Evolutionary conservation across 2,113 vertebrate genomes (phyloP).

Genomic region (Paramormyrops kingsleyae): DNA sequence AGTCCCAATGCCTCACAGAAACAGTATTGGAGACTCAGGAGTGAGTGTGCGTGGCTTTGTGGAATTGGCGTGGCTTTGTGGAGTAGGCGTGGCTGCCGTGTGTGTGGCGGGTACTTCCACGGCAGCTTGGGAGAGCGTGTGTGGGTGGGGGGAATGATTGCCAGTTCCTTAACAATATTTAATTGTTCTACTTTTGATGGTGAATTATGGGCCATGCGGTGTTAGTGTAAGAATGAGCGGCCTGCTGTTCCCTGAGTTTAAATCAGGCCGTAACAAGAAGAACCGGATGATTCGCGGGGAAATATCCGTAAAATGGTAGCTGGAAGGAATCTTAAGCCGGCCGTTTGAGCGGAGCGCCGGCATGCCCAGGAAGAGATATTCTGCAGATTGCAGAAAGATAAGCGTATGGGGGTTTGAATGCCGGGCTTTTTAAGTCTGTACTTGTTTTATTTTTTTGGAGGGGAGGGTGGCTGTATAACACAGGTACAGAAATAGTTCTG

Average conservation of each 20-base stretch:
- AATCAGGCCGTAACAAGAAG: background rate
- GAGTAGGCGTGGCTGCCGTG: background rate
- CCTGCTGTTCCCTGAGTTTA: background rate
- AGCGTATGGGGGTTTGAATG: background rate
- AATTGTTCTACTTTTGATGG: conserved; percentile 10
- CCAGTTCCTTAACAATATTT: background rate
- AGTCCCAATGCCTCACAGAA: background rate
- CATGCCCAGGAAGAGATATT: background rate
- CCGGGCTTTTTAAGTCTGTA: background rate
- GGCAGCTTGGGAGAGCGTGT: background rate
- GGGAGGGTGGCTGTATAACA: background rate
- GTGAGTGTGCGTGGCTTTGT: background rate
- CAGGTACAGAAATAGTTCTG: conserved; percentile 8
- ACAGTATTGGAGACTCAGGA: background rate
- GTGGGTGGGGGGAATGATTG: background rate
- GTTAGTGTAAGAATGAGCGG: background rate
- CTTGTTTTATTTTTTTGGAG: conserved; percentile 4
- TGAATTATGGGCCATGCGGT: background rate
- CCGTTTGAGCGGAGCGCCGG: no score
- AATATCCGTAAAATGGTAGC: background rate
- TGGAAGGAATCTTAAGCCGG: background rate
- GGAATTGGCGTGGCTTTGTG: background rate
- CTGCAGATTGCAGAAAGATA: conserved; percentile 3
- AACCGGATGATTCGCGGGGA: background rate
- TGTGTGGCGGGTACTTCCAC: background rate